phyloP scores from a whole-genome alignment of 2,797 vertebrate species.

The Schizopygopsis malacanthus region DNA sequence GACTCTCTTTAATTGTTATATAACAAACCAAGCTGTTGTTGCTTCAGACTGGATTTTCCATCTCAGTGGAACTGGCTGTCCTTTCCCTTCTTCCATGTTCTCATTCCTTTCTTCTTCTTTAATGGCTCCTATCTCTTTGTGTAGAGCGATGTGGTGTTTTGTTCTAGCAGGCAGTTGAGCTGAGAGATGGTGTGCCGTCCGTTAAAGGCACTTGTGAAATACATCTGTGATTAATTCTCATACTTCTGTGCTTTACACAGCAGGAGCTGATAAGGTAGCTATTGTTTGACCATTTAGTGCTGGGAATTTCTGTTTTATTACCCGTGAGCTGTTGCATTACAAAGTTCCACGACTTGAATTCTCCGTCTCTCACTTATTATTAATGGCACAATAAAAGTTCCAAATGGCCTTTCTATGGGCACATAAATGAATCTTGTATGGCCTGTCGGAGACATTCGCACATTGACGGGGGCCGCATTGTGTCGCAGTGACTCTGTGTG shows the following conservation, averaged over 20 bases:
- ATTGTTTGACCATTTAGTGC: slow-evolving; percentile 50
- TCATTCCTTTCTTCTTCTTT: slow-evolving; percentile 15
- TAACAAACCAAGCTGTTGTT: slow-evolving; percentile 19
- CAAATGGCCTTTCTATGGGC: slow-evolving; percentile 50
- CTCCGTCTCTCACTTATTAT: slow-evolving; percentile 47
- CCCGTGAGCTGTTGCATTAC: slow-evolving; percentile 50
- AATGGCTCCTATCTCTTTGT: slow-evolving; percentile 15
- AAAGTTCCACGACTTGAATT: slow-evolving; percentile 50
- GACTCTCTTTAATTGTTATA: slow-evolving; percentile 17
- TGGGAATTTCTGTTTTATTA: slow-evolving; percentile 54
- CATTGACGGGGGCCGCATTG: slow-evolving; percentile 26
- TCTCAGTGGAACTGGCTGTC: slow-evolving; percentile 18
- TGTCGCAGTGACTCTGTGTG: slow-evolving; percentile 9
- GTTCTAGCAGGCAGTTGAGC: slow-evolving; percentile 23
- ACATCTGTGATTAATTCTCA: slow-evolving; percentile 55
- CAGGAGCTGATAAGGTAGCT: slow-evolving; percentile 41
- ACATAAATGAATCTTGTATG: slow-evolving; percentile 50
- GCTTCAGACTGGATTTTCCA: slow-evolving; percentile 9
- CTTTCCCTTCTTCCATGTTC: slow-evolving; percentile 8
- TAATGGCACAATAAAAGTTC: slow-evolving; percentile 55
- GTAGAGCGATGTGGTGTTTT: slow-evolving; percentile 25
- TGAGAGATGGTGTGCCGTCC: slow-evolving; percentile 22
- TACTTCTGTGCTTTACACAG: slow-evolving; percentile 37
- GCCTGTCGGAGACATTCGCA: slow-evolving; percentile 36
- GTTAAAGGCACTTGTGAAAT: slow-evolving; percentile 32